Evolutionary conservation across 23 tunicate species (phyloP).

Genomic region (Aplidium turbinatum): DNA sequence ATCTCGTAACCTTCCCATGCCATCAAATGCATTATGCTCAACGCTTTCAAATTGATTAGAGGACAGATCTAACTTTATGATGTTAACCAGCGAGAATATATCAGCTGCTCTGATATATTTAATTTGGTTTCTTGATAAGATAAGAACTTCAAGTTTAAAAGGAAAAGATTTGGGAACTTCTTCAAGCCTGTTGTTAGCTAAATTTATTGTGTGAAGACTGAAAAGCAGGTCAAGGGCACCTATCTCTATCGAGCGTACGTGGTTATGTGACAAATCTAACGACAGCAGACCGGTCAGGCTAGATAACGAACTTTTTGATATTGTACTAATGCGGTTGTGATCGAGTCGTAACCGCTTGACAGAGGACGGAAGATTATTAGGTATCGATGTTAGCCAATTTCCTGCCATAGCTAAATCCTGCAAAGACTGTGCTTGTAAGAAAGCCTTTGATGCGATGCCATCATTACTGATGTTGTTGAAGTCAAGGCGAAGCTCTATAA

Average conservation of each 20-base stretch:
- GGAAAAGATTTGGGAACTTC: conserved; percentile 53
- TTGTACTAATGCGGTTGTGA: conserved; percentile 22
- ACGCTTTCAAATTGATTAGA: conserved; percentile 56
- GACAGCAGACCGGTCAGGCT: conserved; percentile 16
- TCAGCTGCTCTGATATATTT: conserved; percentile 27
- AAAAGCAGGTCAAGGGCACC: conserved; percentile 7
- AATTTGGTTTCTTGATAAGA: conserved; percentile 44
- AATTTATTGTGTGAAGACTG: conserved; percentile 28
- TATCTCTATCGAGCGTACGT: conserved; percentile 5
- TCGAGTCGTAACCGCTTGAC: conserved; percentile 27
- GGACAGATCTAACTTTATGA: conserved; percentile 47
- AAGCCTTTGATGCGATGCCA: conserved; percentile 27
- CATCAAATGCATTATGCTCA: conserved; percentile 39
- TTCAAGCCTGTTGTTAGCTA: conserved; percentile 36
- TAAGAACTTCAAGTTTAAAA: conserved; percentile 31
- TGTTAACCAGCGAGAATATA: not conserved
- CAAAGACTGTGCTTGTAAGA: conserved; percentile 6
- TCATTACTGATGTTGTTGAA: conserved; percentile 55
- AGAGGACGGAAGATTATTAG: conserved; percentile 33
- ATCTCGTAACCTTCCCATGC: conserved; percentile 8
- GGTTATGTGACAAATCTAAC: conserved; percentile 41
- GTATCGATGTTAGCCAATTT: conserved; percentile 39
- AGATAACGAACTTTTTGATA: conserved; percentile 9
- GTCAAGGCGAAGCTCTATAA: conserved; percentile 31
- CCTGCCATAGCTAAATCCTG: conserved; percentile 26